Evolutionary conservation across 2,113 vertebrate species (phyloP), one percentile per base, ranked within the genome.

Genomic region (Podarcis raffonei): DNA sequence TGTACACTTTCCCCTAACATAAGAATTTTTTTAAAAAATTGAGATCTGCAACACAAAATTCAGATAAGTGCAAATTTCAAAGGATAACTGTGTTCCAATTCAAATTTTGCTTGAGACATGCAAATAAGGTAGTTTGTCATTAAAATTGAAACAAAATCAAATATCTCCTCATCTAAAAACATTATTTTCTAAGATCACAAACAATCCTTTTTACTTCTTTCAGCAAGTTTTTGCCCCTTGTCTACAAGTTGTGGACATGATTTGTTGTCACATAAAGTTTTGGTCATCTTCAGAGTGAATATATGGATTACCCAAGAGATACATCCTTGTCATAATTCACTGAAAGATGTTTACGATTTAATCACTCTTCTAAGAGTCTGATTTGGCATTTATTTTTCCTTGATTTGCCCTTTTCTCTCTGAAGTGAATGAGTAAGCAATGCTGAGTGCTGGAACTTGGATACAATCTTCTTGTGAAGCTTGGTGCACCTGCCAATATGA

Each of bases 371-470:
- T 76, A 83, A 62, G 74, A 35, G 27, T 77, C n/a, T 69, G 42
- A 59, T 86, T 32, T 87, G 84, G 84, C 72, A 71, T 83, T 87
- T 87, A 42, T 87, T 78, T 87, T 48, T 16, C 81, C 87, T 78
- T 65, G 65, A 83, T 83, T 90, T 82, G 80, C 72, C 74, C 25
- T 72, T 86, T 83, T 83, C 35, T 35, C 37, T 90, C 74, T 79
- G 80, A 83, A 83, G 53, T 22, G 48, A 86, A 48, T 83, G 35
- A 83, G 35, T 32, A 86, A 90, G 66, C 85, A 62, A 20, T 87
- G 27, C 66, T 72, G 48, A 83, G 80, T 79, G 22, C 75, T 87
- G 65, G 72, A 83, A 84, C 72, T 68, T 12, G 20, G 75, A 57
- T 62, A 42, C 25, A 57, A 32, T 78, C 72, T 32, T 68, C 66